Evolutionary conservation across 2,113 vertebrate genomes (phyloP), one percentile per base, ranked within the genome.

Genomic region (Ascaphus truei): DNA sequence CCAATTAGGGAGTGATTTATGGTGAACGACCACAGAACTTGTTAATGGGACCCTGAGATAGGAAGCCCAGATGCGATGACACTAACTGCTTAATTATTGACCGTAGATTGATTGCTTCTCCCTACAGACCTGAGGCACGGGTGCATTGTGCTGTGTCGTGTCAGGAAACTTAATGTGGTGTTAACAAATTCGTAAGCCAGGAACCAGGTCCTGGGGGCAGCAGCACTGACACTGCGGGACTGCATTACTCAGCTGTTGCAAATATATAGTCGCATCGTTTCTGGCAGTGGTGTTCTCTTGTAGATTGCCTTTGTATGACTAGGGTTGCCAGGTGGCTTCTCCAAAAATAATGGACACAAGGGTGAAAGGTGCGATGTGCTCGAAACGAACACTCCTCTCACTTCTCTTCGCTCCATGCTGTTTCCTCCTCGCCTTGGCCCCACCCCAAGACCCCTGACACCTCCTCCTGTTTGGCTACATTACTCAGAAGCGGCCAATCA

Each of bases 1-100:
- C 56, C 66, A 69, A 69, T 69, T 69, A 69, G 43, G 23, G 51
- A 9, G 33, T 51, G 56, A 69, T 69, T 60, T 51, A 69, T 69
- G 66, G 56, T 7, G 56, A 39, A 69, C 66, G 25, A 51, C 56
- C 25, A 23, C 37, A 60, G 20, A 13, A 69, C 43, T 69, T 39
- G 66, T 69, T 69, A 69, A 69, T 69, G 56, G 56, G 56, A 25
- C 56, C 43, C 25, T 13, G 55, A 60, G 66, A 69, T 60, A 29
- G 56, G 45, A 58, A 60, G 31, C 45, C 45, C 43, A 51, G 56
- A 69, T 69, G 45, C 56, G 13, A 26, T 69, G 66, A 69, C 66
- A 69, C 31, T 69, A 69, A 69, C 55, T 69, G 66, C 45, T 69
- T 69, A 60, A 69, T 69, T 69, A 69, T 69, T 69, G 66, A 69